Percentiles rank a stretch among this genome's conserved stretches.
Conservation (phyloP, 92 coral and sea anemone species). For the Parazoanthus atlanticus region DNA sequence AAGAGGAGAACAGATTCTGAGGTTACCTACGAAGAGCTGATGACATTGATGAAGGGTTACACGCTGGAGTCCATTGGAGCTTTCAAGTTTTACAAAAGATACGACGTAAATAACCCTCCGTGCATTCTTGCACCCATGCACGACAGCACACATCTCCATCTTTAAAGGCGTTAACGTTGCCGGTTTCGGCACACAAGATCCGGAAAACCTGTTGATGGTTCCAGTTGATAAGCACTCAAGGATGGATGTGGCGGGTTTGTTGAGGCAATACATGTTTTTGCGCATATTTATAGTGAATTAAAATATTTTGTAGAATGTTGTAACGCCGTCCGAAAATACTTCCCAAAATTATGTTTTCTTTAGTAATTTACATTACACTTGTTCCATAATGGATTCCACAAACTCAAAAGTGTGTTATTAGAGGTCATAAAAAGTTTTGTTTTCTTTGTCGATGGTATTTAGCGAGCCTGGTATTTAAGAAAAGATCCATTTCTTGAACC, state of each 20-base stretch:
- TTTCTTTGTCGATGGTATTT: no score
- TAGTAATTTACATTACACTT: no score
- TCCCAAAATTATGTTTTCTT: no score
- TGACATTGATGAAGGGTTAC: conserved; percentile 57
- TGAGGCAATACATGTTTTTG: no score
- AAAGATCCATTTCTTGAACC: no score
- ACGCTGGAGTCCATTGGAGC: conserved; percentile 72
- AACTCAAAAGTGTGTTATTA: no score
- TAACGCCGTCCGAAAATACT: no score
- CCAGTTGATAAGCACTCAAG: conserved; percentile 37
- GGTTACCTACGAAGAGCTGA: conserved; percentile 41
- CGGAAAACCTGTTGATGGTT: conserved; percentile 43
- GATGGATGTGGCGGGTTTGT: conserved; percentile 31
- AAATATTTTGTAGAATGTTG: no score
- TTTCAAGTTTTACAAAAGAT: conserved; percentile 62
- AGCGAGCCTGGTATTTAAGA: no score
- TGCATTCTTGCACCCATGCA: conserved; percentile 66
- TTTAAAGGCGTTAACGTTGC: conserved; percentile 76
- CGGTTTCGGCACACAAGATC: conserved; percentile 71
- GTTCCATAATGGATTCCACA: no score
- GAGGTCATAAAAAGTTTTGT: no score
- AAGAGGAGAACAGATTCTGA: background rate
- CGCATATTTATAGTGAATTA: no score
- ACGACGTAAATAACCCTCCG: conserved; percentile 64
- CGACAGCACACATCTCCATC: conserved; percentile 81